Conservation (phyloP, 2,797 vertebrate genomes). For the Cuniculus paca region DNA sequence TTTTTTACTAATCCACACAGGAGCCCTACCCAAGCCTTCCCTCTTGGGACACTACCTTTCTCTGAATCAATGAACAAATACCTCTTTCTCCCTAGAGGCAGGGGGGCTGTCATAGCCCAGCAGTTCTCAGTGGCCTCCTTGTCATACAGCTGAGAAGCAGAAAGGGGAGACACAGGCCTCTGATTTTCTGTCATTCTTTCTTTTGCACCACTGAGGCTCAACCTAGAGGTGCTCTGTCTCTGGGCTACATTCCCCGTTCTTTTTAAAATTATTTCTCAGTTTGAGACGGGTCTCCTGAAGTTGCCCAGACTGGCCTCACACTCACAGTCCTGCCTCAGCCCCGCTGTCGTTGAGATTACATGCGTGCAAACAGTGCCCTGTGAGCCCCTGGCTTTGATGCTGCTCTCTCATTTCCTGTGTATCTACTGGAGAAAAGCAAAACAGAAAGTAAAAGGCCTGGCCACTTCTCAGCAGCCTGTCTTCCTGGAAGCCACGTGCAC, state of each 20-base stretch:
- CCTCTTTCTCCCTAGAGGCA: neutral
- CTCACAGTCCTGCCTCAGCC: neutral
- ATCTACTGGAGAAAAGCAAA: neutral
- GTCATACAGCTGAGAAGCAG: neutral
- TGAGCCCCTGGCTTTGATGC: too few relatives aligned
- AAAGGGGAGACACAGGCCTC: accelerated
- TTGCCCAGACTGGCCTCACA: neutral
- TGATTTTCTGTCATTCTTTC: neutral
- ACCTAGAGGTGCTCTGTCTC: neutral
- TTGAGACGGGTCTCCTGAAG: neutral
- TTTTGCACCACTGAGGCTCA: neutral
- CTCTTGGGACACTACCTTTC: neutral
- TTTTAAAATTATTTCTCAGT: neutral
- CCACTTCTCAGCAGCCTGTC: neutral
- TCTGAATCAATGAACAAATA: neutral
- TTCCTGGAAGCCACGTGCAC: neutral
- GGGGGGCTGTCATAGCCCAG: neutral
- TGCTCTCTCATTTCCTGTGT: accelerated
- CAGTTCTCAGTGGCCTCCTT: neutral
- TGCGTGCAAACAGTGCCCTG: accelerated
- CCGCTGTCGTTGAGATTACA: neutral
- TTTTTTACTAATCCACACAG: neutral
- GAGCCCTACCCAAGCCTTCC: neutral
- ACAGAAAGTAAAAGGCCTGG: neutral
- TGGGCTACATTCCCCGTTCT: neutral